Conservation (phyloP, 2,797 vertebrate genomes). For the Allobates femoralis region DNA sequence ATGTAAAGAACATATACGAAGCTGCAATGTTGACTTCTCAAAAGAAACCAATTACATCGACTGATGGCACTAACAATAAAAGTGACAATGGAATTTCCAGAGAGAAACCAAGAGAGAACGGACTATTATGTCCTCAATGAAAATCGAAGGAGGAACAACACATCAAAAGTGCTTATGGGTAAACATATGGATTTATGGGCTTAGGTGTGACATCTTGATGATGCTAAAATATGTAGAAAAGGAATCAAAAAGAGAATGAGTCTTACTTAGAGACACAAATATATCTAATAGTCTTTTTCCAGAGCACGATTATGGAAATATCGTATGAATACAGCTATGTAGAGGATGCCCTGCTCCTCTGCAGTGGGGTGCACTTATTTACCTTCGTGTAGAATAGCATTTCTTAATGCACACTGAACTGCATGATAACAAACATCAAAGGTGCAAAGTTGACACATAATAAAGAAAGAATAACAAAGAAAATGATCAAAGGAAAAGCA, state of each 20-base stretch:
- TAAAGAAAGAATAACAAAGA: background rate
- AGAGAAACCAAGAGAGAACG: background rate
- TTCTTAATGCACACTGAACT: background rate
- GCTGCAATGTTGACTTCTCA: background rate
- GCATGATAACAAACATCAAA: background rate
- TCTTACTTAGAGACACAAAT: background rate
- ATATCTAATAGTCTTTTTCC: background rate
- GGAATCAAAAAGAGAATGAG: background rate
- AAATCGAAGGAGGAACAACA: background rate
- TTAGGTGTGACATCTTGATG: background rate
- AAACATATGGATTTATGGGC: background rate
- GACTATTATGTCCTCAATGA: background rate
- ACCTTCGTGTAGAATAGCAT: background rate
- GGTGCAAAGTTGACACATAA: background rate
- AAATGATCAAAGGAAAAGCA: background rate
- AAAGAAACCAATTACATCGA: slow-evolving; percentile 12
- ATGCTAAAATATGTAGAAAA: background rate
- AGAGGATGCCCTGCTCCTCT: background rate
- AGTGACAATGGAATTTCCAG: background rate
- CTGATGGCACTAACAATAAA: background rate
- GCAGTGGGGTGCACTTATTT: background rate
- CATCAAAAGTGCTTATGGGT: background rate
- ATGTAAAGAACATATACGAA: background rate
- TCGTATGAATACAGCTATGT: background rate
- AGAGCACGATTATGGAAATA: background rate